Evolutionary conservation across 2,888 invertebrate genomes (phyloP).

Genomic region (Trisateles emortualis): DNA sequence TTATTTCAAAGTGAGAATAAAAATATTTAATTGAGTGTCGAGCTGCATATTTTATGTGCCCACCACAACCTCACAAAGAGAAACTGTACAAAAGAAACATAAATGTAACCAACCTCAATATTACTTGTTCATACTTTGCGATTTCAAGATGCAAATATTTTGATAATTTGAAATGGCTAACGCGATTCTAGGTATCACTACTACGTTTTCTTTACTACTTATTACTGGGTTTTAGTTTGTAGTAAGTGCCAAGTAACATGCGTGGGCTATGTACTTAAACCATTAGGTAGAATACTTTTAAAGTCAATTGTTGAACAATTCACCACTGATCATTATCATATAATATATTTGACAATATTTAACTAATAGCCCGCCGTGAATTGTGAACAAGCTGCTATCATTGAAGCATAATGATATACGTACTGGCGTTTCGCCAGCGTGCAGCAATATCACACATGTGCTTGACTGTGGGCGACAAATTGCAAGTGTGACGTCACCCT

Average conservation of each 20-base stretch:
- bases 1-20: too few species aligned
- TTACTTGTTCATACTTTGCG: constrained; percentile 1
- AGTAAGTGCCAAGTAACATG: too few species aligned
- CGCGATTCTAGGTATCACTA: too few species aligned
- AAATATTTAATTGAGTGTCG: constrained; percentile 9
- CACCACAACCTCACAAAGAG: neutral
- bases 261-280: too few species aligned
- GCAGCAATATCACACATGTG: neutral
- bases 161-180: too few species aligned
- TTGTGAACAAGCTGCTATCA: constrained; percentile 1
- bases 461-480: neutral
- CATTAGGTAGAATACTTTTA: too few species aligned
- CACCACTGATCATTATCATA: neutral
- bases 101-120: constrained; percentile 13
- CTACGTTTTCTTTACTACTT: too few species aligned
- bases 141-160: neutral
- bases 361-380: neutral
- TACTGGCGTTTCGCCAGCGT: neutral
- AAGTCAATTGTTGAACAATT: neutral
- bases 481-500: constrained; percentile 1
- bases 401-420: neutral
- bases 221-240: too few species aligned
- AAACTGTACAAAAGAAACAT: constrained; percentile 8
- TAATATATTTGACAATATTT: neutral
- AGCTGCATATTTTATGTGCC: constrained; percentile 6